A percentile compares a stretch with the other conserved stretches of the same genome.
Evolutionary conservation across 2,888 invertebrate genomes (phyloP).

Genomic region (Machimus rusticus): DNA sequence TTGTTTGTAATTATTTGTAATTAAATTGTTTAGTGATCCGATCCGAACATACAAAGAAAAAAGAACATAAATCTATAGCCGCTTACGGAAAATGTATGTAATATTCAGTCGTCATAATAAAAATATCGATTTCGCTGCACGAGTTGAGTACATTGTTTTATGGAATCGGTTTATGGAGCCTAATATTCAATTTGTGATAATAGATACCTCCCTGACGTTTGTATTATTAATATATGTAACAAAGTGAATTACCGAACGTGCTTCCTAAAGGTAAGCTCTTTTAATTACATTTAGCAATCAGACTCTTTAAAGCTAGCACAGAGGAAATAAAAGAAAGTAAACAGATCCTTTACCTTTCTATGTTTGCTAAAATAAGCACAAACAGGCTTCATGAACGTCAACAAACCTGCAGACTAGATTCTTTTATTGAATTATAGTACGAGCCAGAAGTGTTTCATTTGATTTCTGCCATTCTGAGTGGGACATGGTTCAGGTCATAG

Average conservation of each 20-base stretch:
- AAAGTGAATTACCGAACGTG: neutral
- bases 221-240: neutral
- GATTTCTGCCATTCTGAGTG: neutral
- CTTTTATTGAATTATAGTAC: conserved; percentile 5
- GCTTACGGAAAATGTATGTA: neutral
- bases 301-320: neutral
- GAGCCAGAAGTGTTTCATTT: neutral
- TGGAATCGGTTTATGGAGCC: neutral
- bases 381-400: neutral
- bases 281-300: neutral
- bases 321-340: neutral
- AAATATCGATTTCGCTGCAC: neutral
- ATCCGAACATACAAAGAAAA: too few relatives aligned
- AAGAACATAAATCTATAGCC: neutral
- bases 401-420: neutral
- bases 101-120: neutral
- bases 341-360: neutral
- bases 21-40: too few relatives aligned
- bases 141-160: neutral
- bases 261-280: neutral
- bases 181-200: neutral
- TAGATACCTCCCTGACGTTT: neutral
- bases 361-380: neutral
- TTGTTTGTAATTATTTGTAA: too few relatives aligned
- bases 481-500: neutral